A percentile compares a stretch with the other conserved stretches of the same genome.
Evolutionary conservation across 2,797 vertebrate genomes (phyloP).

Genomic region (Loris lydekkerianus): DNA sequence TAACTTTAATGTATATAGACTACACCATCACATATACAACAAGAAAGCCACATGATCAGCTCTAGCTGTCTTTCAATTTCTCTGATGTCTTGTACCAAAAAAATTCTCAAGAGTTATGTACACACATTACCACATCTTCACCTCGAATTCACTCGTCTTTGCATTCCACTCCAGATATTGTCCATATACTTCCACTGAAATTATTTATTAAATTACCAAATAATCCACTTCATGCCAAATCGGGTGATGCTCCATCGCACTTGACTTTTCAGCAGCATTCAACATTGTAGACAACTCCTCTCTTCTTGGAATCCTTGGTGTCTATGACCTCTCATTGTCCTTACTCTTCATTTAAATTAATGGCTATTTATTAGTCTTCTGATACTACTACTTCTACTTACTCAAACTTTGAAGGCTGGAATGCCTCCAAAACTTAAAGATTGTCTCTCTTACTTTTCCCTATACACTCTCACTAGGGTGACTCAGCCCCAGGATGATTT

Average conservation of each 20-base stretch:
- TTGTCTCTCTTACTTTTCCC: not conserved
- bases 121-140: not conserved
- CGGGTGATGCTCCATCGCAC: not conserved
- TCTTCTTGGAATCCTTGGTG: not conserved
- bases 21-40: not conserved
- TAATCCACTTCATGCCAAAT: not conserved
- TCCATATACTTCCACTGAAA: not conserved
- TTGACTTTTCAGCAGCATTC: not conserved
- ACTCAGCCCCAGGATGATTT: not conserved
- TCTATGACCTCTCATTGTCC: not conserved
- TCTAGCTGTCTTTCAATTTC: not conserved
- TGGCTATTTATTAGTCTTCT: not conserved
- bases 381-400: not conserved
- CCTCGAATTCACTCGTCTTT: not conserved
- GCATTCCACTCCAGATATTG: not conserved
- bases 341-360: not conserved
- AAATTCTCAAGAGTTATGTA: not conserved
- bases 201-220: constrained; percentile 8
- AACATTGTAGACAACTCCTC: not conserved
- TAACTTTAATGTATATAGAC: not conserved
- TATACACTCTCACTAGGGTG: not conserved
- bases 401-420: not conserved
- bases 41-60: not conserved
- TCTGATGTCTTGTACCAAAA: not conserved
- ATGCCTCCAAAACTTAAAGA: not conserved